Base-by-base conservation (phyloP, 92 coral and sea anemone species). In the Porites divaricata region DNA sequence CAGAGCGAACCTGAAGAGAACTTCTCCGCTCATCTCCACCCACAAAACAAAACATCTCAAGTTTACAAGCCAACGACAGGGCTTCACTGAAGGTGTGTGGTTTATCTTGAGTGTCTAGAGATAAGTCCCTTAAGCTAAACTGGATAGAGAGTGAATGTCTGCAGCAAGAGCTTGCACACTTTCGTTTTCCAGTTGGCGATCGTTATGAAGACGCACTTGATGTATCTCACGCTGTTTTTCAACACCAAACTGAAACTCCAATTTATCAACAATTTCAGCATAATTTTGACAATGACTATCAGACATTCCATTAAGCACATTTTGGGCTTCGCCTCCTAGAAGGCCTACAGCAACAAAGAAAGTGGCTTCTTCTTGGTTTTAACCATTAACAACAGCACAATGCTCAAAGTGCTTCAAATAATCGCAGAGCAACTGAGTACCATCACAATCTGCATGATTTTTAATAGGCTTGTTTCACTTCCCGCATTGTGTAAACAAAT, bases 221-320 rank as follows among this genome's bases (percentile, higher is more conserved):
- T 87, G 87, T 56, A 87, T n/a, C 72, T 87, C 74, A 13, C 83
- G 23, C 56, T 83, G 91, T 57, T 88, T 88, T 81, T 88, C 75
- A 48, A 81, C 84, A 25, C 88, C 41, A 28, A 28, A 28, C 41
- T 28, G 41, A 28, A 28, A 5, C 41, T 28, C 41, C 41, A 28
- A 28, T 28, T 28, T 28, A 5, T 28, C 41, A 28, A 28, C 41
- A 28, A 28, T 28, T 2, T 28, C 4, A 5, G 41, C 41, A 1
- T 1, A 28, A 28, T 28, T 28, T 28, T 0, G 5, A 28, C 41
- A 28, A 28, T 28, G 4, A 5, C 5, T 28, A 28, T 28, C 41
- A 28, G 41, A 28, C 41, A 28, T 28, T 2, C 41, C 41, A 28
- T 28, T 28, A 5, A 28, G 41, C 41, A 28, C 41, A 4, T 28